Conservation (phyloP, 2,797 vertebrate species). For the Poeciliopsis infans region DNA sequence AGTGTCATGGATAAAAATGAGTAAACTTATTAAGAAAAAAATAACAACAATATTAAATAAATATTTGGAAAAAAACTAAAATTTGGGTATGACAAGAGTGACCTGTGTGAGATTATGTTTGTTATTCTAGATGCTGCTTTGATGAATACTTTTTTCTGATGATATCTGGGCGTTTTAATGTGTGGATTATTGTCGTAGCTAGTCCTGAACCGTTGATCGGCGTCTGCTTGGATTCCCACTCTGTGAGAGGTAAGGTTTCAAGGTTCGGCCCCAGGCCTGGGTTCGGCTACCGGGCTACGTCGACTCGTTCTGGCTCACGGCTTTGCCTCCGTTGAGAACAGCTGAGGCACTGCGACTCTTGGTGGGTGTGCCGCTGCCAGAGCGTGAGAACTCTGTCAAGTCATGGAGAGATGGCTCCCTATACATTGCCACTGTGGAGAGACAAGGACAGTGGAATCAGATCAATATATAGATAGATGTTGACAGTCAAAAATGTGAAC, state of each 20-base stretch:
- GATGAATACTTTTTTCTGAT: conserved; percentile 47
- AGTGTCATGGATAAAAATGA: conserved; percentile 75
- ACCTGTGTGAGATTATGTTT: conserved; percentile 45
- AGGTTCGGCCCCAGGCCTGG: conserved; percentile 80
- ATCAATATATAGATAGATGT: background rate
- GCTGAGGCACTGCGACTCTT: conserved; percentile 99
- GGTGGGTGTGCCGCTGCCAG: conserved; percentile 97
- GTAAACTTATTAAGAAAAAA: conserved; percentile 67
- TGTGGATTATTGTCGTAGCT: conserved; percentile 67
- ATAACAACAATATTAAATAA: conserved; percentile 65
- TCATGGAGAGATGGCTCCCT: conserved; percentile 98
- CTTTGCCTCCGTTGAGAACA: conserved; percentile 96
- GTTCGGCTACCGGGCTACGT: conserved; percentile 90
- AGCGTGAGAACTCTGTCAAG: conserved; percentile 97
- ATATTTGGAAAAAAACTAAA: conserved; percentile 55
- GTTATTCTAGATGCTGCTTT: conserved; percentile 46
- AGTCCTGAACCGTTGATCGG: conserved; percentile 84
- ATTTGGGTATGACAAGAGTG: conserved; percentile 53
- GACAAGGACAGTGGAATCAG: conserved; percentile 22
- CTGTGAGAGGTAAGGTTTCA: conserved; percentile 91
- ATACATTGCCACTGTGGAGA: conserved; percentile 96
- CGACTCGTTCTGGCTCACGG: conserved; percentile 97
- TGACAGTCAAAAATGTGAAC: background rate
- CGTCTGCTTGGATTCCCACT: conserved; percentile 92
- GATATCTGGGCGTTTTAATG: conserved; percentile 46